Evolutionary conservation across 1,140 invertebrate species (phyloP).

Genomic region (Harpegnathos saltator): DNA sequence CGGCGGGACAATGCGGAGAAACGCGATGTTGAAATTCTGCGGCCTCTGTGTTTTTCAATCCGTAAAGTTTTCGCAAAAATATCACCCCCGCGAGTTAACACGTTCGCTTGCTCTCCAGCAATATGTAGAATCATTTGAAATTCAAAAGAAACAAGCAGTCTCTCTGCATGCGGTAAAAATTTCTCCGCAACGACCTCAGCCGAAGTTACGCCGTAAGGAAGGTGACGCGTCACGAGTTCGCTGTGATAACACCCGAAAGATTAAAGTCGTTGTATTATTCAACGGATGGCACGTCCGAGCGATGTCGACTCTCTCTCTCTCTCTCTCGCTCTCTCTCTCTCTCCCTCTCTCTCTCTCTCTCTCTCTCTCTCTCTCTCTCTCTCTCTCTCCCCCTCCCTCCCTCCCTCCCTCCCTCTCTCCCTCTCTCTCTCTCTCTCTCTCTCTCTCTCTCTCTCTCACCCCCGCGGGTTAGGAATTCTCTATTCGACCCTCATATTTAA

Average conservation of each 20-base stretch:
- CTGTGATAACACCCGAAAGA: constrained; percentile 31
- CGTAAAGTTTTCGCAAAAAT: background rate
- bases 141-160: constrained; percentile 15
- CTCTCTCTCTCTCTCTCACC: background rate
- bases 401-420: background rate
- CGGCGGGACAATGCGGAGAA: no score
- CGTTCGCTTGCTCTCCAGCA: background rate
- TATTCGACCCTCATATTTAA: constrained; percentile 49
- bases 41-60: background rate
- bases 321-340: background rate
- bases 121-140: constrained; percentile 36
- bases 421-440: constrained; percentile 6
- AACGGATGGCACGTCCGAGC: background rate
- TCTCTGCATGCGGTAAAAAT: constrained; percentile 6
- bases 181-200: background rate
- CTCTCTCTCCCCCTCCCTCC: background rate
- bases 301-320: constrained; percentile 36
- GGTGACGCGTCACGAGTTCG: background rate
- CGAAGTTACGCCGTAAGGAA: constrained; percentile 13
- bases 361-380: background rate
- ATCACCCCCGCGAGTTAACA: background rate
- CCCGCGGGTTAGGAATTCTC: constrained; percentile 20
- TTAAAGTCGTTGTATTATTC: constrained; percentile 42
- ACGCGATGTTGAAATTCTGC: background rate
- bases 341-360: background rate